Base-by-base conservation (phyloP, 2,888 invertebrate genomes). In the Psylliodes chrysocephalus region DNA sequence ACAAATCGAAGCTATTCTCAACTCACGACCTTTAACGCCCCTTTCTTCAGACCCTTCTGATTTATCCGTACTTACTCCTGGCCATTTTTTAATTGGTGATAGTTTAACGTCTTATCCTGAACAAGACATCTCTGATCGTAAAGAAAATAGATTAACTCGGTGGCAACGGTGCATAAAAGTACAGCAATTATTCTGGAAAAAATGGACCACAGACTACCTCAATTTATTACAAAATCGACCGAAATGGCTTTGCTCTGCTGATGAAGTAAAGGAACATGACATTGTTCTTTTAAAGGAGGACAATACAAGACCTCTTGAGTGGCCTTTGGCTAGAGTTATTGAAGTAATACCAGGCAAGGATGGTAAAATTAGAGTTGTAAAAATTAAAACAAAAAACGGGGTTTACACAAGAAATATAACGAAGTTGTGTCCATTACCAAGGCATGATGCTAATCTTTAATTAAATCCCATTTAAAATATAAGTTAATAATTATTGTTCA, bases 41-140 rank as follows among this genome's bases (percentile, higher is more conserved):
- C 3, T 25, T 3, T 25, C 25, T 25, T 25, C 25, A 25, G 25
- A 25, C 25, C 25, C 25, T 25, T 1, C 0, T 8, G 49, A 59
- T 17, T 12, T 42, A 38, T 6, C 35, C 61, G 53, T 22, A 46
- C 57, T 35, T n/a, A n/a, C n/a, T n/a, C n/a, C n/a, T n/a, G n/a
- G n/a, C n/a, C n/a, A n/a, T n/a, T n/a, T n/a, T n/a, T 60, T 54
- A 52, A 52, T 63, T 6, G 59, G 57, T 6, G 18, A 15, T 7
- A 1, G 22, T 1, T 4, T 46, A 2, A 46, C 46, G 1, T 19
- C 46, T 1, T 46, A 12, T 12, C 46, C 25, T 0, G 47, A 25
- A 8, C n/a, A n/a, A n/a, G n/a, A n/a, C n/a, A n/a, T 44, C 19
- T 10, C 44, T 19, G 18, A 44, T n/a, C n/a, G 17, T 8, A 17